These are phyloP conservation scores for Chinchilla lanigera DNA, from an alignment of 2,113 vertebrate genomes.

Conservation along the genomic window DNA sequence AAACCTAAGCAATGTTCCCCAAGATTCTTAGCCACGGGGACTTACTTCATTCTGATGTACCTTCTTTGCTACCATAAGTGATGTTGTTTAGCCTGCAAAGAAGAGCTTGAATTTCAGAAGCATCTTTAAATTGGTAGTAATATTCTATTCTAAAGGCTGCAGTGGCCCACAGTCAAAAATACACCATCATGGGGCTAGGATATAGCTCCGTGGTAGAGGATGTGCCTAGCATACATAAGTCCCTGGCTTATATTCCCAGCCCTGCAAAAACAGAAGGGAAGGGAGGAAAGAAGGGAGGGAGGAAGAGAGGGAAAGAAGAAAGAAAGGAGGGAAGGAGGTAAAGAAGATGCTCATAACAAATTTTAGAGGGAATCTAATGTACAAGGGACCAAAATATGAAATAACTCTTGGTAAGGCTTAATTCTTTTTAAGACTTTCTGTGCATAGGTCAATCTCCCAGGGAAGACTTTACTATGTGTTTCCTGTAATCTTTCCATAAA, in stretches of 20 bases:
- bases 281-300: background rate
- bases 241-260: background rate
- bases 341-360: background rate
- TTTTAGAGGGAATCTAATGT: background rate
- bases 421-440: background rate
- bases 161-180: background rate
- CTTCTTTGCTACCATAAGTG: background rate
- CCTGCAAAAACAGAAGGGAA: background rate
- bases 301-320: background rate
- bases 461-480: background rate
- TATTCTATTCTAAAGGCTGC: background rate
- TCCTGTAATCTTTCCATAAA: background rate
- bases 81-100: background rate
- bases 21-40: background rate
- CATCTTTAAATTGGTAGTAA: background rate
- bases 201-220: background rate
- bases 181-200: background rate
- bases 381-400: conserved; percentile 12
- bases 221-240: background rate
- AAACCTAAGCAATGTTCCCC: background rate
- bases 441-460: background rate
- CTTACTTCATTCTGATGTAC: background rate
- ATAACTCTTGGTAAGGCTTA: background rate
- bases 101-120: conserved; percentile 31
- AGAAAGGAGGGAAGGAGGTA: background rate